phyloP scores from a whole-genome alignment of 2,797 vertebrate genomes.

The Neoniphon sammara region DNA sequence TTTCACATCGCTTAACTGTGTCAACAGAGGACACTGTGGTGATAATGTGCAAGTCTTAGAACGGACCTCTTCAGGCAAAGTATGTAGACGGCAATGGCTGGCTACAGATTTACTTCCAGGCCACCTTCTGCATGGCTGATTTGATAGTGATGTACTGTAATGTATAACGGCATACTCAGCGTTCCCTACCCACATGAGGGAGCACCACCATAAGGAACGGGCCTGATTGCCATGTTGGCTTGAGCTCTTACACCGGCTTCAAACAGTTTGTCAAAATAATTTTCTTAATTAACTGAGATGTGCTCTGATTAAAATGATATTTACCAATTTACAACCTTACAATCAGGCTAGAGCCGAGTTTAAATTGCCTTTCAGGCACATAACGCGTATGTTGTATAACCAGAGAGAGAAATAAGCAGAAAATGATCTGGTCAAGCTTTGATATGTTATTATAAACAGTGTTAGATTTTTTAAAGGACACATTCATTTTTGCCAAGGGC shows the following conservation, averaged over 20 bases:
- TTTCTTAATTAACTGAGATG: slow-evolving; percentile 78
- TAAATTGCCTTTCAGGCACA: slow-evolving; percentile 66
- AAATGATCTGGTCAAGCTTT: slow-evolving; percentile 67
- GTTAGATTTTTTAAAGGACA: slow-evolving; percentile 45
- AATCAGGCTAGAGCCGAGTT: slow-evolving; percentile 47
- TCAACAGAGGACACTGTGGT: slow-evolving; percentile 39
- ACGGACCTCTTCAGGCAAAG: slow-evolving; percentile 21
- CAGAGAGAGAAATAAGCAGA: slow-evolving; percentile 54
- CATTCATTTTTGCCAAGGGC: slow-evolving; percentile 50
- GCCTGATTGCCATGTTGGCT: slow-evolving; percentile 70
- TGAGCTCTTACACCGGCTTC: slow-evolving; percentile 62
- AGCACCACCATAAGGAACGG: slow-evolving; percentile 62
- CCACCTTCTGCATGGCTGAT: slow-evolving; percentile 37
- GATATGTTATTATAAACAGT: slow-evolving; percentile 50
- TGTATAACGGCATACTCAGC: slow-evolving; percentile 48
- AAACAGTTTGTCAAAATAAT: slow-evolving; percentile 76
- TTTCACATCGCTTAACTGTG: slow-evolving; percentile 50
- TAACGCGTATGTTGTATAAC: slow-evolving; percentile 64
- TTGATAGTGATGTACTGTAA: slow-evolving; percentile 47
- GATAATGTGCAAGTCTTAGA: slow-evolving; percentile 26
- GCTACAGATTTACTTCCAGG: slow-evolving; percentile 34
- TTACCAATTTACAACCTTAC: slow-evolving; percentile 77
- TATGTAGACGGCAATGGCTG: slow-evolving; percentile 24
- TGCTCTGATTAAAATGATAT: slow-evolving; percentile 78
- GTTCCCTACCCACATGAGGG: slow-evolving; percentile 62